Conservation (phyloP, 1,140 invertebrate genomes). For the Hylaeus anthracinus region DNA sequence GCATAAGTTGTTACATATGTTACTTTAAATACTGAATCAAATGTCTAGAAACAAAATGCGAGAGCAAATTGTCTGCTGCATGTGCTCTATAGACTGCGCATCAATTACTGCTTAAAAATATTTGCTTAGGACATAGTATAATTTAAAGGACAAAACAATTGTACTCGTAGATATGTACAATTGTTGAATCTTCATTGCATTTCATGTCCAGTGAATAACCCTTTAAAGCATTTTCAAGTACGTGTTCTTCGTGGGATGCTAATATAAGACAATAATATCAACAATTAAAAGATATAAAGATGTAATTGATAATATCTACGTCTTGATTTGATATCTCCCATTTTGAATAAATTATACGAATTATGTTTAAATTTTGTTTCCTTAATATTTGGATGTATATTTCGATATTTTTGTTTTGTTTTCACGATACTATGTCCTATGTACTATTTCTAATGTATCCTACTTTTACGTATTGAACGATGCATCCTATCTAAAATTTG, state of each 20-base stretch:
- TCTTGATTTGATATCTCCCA: slow-evolving; percentile 27
- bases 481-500: slow-evolving; percentile 28
- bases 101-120: slow-evolving; percentile 48
- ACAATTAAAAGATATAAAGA: slow-evolving; percentile 42
- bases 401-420: background rate
- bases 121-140: slow-evolving; percentile 49
- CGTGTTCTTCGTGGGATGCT: slow-evolving; percentile 40
- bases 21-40: slow-evolving; percentile 61
- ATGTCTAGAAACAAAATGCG: slow-evolving; percentile 49
- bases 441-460: slow-evolving; percentile 34
- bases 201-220: slow-evolving; percentile 29
- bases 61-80: slow-evolving; percentile 54
- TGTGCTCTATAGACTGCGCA: slow-evolving; percentile 55
- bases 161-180: slow-evolving; percentile 18
- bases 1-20: slow-evolving; percentile 59
- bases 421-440: slow-evolving; percentile 46
- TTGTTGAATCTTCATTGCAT: slow-evolving; percentile 36
- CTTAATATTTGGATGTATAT: background rate
- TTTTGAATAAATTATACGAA: slow-evolving; percentile 12
- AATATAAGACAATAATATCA: slow-evolving; percentile 55
- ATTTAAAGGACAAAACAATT: slow-evolving; percentile 36
- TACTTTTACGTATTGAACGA: slow-evolving; percentile 24
- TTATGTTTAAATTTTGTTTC: background rate
- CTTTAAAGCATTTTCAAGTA: slow-evolving; percentile 23
- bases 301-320: slow-evolving; percentile 7